Percentiles rank a stretch among this genome's conserved stretches.
Evolutionary conservation across 2,888 invertebrate species (phyloP).

Genomic region (Heliconius sara): DNA sequence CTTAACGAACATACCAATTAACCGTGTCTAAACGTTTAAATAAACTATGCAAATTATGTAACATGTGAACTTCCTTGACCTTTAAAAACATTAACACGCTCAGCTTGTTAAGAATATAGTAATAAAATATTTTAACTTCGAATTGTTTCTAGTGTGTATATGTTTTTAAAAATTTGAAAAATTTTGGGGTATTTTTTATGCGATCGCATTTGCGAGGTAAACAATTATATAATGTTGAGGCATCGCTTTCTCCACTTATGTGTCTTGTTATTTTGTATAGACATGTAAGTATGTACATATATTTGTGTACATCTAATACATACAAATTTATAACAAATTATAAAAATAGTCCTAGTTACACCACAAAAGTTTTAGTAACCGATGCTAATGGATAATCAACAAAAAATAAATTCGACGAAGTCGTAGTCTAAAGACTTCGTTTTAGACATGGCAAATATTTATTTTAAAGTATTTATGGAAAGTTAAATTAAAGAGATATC

Average conservation of each 20-base stretch:
- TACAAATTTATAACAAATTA: background rate
- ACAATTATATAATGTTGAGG: background rate
- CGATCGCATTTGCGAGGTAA: background rate
- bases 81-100: slow-evolving; percentile 22
- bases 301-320: background rate
- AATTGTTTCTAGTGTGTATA: slow-evolving; percentile 6
- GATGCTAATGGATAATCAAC: too few relatives aligned
- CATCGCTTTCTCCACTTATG: background rate
- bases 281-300: too few relatives aligned
- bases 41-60: slow-evolving; percentile 33
- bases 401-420: too few relatives aligned
- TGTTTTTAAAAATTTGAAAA: background rate
- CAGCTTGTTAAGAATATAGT: slow-evolving; percentile 7
- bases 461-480: too few relatives aligned
- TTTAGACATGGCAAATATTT: too few relatives aligned
- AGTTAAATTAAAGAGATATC: too few relatives aligned
- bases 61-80: slow-evolving; percentile 35
- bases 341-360: too few relatives aligned
- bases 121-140: slow-evolving; percentile 7
- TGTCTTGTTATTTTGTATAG: too few relatives aligned
- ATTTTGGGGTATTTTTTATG: too few relatives aligned
- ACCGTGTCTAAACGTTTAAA: slow-evolving; percentile 26
- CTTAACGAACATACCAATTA: slow-evolving; percentile 39
- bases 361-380: too few relatives aligned
- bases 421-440: too few relatives aligned